A percentile compares a stretch with the other conserved stretches of the same genome.
Conservation (phyloP, 2,113 vertebrate species). For the Sigmodon hispidus region DNA sequence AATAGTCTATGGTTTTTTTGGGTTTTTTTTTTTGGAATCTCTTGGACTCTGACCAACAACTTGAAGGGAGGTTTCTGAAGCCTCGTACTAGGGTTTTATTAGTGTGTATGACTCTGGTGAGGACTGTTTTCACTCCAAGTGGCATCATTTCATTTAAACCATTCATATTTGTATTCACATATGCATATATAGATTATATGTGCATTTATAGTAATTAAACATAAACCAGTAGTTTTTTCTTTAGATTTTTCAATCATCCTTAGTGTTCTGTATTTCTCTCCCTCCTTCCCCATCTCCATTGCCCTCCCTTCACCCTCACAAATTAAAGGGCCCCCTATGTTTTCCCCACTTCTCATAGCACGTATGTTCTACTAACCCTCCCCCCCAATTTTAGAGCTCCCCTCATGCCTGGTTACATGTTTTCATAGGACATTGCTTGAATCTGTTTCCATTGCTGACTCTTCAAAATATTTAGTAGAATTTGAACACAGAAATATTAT, state of each 20-base stretch:
- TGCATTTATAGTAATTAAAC: not conserved
- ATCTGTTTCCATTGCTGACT: not conserved
- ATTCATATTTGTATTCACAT: not conserved
- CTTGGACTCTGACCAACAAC: not conserved
- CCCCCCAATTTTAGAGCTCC: not conserved
- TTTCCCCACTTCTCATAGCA: not conserved
- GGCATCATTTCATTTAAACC: not conserved
- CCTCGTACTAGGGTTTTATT: not conserved
- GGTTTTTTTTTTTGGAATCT: too few relatives aligned
- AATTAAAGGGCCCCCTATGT: not conserved
- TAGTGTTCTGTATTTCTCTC: not conserved
- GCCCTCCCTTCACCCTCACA: not conserved
- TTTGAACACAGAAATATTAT: not conserved
- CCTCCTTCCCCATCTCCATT: not conserved
- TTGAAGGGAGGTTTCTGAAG: not conserved
- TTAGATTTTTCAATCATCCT: not conserved
- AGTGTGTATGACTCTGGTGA: not conserved
- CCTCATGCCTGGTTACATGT: not conserved
- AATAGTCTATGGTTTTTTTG: not conserved
- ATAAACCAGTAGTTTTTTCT: not conserved
- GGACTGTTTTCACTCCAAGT: not conserved
- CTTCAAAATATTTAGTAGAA: conserved; percentile 23
- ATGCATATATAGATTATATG: not conserved
- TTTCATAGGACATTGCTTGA: not conserved
- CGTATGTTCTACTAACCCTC: not conserved